Percentiles rank a stretch among this genome's conserved stretches.
Evolutionary conservation across 64 coral and sea anemone genomes (phyloP).

Genomic region (Pachyseris speciosa): DNA sequence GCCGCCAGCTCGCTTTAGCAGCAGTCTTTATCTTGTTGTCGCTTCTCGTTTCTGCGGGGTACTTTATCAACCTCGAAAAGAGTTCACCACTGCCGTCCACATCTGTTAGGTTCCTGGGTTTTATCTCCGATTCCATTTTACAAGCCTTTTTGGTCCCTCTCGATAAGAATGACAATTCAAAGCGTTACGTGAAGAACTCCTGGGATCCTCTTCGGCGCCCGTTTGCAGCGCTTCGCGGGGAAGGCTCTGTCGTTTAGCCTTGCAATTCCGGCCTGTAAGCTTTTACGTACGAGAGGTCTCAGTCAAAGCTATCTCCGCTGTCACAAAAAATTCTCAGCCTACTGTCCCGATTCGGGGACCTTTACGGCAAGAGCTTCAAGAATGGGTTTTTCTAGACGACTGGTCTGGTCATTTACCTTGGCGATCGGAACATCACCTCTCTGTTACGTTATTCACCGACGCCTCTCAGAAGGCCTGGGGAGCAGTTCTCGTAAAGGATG

Average conservation of each 20-base stretch:
- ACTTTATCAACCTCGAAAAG: constrained; percentile 45
- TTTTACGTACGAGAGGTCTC: constrained; percentile 49
- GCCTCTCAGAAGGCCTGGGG: no score
- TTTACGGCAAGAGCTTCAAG: background rate
- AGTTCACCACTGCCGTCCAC: constrained; percentile 16
- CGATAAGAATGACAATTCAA: background rate
- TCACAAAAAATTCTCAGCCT: background rate
- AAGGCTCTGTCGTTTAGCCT: constrained; percentile 43
- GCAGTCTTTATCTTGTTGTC: constrained; percentile 4
- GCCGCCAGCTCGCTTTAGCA: background rate
- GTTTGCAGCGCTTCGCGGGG: constrained; percentile 5
- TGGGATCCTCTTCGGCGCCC: background rate
- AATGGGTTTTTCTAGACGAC: constrained; percentile 59
- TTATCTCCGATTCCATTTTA: constrained; percentile 35
- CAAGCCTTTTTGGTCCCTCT: constrained; percentile 38
- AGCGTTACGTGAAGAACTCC: background rate
- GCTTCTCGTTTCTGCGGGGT: constrained; percentile 41
- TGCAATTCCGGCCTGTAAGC: constrained; percentile 18
- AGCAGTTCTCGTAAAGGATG: no score
- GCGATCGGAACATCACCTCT: constrained; percentile 30
- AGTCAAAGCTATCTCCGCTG: constrained; percentile 23
- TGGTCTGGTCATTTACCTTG: constrained; percentile 39
- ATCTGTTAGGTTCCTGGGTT: constrained; percentile 55
- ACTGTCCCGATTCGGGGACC: background rate
- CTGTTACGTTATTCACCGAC: constrained; percentile 25